Percentiles rank a stretch among this genome's conserved stretches.
These are phyloP conservation scores for Paralichthys olivaceus DNA, from an alignment of 2,113 vertebrate species.

Conservation along the genomic window DNA sequence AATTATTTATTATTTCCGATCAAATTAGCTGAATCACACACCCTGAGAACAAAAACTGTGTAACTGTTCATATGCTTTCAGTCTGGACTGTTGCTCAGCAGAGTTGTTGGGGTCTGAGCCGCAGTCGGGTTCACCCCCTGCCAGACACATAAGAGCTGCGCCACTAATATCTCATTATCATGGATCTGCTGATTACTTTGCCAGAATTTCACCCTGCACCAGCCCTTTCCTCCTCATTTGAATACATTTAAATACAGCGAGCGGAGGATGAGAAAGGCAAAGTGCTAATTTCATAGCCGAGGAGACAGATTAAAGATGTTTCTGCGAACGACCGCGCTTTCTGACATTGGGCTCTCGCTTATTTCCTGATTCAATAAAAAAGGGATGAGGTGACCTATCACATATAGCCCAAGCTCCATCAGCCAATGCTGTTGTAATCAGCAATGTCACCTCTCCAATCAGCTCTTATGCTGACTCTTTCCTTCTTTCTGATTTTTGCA, in stretches of 20 bases:
- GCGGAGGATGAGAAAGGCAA: conserved; percentile 25
- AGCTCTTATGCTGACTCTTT: conserved; percentile 4
- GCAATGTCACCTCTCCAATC: conserved; percentile 53
- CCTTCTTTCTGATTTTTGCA: conserved; percentile 45
- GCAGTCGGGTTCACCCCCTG: conserved; percentile 23
- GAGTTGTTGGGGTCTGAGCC: conserved; percentile 18
- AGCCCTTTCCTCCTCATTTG: conserved; percentile 64
- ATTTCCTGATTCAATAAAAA: conserved; percentile 49
- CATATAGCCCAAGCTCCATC: conserved; percentile 23
- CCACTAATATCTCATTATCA: conserved; percentile 73
- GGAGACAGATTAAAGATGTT: conserved; percentile 66
- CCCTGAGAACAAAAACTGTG: background rate
- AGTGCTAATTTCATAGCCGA: conserved; percentile 59
- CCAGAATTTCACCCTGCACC: conserved; percentile 46
- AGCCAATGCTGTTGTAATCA: conserved; percentile 50
- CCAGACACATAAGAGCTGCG: conserved; percentile 32
- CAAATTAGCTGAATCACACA: background rate
- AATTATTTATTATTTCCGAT: background rate
- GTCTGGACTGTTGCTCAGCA: background rate
- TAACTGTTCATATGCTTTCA: background rate
- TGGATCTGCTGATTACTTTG: conserved; percentile 71
- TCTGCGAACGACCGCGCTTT: conserved; percentile 25
- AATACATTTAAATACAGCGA: conserved; percentile 75
- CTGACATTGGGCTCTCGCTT: conserved; percentile 27
- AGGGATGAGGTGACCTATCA: conserved; percentile 47